Conservation (phyloP, 64 coral and sea anemone genomes). For the Montipora efflorescens region DNA sequence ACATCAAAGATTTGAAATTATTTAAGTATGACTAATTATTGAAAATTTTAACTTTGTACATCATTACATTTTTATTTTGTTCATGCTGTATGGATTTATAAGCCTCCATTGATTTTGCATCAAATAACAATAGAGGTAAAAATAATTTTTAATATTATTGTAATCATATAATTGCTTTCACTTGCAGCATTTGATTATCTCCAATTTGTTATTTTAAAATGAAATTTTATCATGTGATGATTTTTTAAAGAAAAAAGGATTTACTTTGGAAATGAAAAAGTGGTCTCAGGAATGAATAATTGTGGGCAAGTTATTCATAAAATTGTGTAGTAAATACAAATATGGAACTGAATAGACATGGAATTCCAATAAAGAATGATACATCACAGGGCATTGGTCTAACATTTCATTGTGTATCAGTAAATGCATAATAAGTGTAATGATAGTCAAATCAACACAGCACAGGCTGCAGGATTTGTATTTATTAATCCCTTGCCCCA, state of each 20-base stretch:
- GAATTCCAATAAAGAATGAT: neutral
- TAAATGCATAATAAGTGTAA: no score
- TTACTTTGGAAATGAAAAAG: neutral
- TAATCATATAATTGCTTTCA: no score
- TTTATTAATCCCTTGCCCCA: neutral
- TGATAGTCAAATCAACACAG: no score
- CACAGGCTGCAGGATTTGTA: neutral
- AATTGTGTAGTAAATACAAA: no score
- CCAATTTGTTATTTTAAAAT: neutral
- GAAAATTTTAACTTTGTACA: neutral
- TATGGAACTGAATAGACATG: neutral
- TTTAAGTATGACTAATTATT: neutral
- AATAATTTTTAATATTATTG: neutral
- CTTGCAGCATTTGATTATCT: neutral
- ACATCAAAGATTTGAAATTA: neutral
- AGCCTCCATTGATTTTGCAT: neutral
- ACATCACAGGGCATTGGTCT: neutral
- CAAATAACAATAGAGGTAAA: neutral
- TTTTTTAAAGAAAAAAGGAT: neutral
- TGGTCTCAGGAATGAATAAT: neutral
- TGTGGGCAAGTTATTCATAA: neutral
- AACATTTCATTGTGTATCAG: neutral
- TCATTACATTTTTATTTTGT: neutral
- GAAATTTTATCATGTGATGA: neutral
- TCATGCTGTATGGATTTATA: neutral